A percentile compares a stretch with the other conserved stretches of the same genome.
phyloP scores from a whole-genome alignment of 1,140 invertebrate species.

The Calliphora vicina region DNA sequence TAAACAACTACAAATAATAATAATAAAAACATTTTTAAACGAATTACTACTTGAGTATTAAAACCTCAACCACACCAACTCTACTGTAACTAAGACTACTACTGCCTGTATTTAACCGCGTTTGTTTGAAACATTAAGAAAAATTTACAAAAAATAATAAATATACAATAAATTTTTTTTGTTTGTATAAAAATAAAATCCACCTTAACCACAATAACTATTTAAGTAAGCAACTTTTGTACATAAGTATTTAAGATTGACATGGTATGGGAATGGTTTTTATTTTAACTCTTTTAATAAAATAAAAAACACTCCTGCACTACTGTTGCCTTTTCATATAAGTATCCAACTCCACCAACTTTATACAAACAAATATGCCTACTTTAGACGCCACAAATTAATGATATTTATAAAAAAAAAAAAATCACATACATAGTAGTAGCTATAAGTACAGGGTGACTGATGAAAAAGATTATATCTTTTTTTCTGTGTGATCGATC shows the following conservation, averaged over 20 bases:
- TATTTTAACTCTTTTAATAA: not conserved
- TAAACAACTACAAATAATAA: not conserved
- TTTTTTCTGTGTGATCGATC: too few relatives aligned
- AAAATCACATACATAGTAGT: not conserved
- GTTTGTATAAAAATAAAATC: not conserved
- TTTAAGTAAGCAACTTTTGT: slow-evolving; percentile 25
- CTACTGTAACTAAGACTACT: not conserved
- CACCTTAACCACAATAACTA: slow-evolving; percentile 33
- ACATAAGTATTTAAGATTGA: slow-evolving; percentile 15
- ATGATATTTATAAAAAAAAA: not conserved
- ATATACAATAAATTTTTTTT: not conserved
- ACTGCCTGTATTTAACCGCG: slow-evolving; percentile 18
- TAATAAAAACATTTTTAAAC: not conserved
- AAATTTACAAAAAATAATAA: not conserved
- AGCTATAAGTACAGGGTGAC: too few relatives aligned
- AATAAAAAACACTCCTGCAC: not conserved
- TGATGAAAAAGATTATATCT: too few relatives aligned
- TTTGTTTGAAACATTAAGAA: slow-evolving; percentile 18
- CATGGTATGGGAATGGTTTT: slow-evolving; percentile 26
- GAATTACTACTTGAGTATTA: not conserved
- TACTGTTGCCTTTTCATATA: not conserved
- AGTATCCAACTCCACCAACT: not conserved
- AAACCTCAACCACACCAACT: not conserved
- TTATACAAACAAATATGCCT: slow-evolving; percentile 9
- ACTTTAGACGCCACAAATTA: slow-evolving; percentile 33